Base-by-base conservation (phyloP, 2,888 invertebrate species). In the Andrena minutula region DNA sequence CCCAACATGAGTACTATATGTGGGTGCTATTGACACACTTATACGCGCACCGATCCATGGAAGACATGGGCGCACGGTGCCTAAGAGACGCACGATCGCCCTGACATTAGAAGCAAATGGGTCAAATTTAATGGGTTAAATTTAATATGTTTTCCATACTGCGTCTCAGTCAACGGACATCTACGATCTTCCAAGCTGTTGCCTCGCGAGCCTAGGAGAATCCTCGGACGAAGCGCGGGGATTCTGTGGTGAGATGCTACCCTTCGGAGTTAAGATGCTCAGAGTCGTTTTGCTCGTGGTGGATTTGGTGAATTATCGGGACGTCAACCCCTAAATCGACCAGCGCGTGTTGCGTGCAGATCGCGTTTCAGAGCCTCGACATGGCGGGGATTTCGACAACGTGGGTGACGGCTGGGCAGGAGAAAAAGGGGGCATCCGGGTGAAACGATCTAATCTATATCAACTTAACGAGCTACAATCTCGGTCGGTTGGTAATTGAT, bases 391-490 rank as follows among this genome's bases (percentile, higher is more conserved):
- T 74, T 70, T 74, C 63, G 66, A 49, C 79, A 53, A 80, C 51
- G 64, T 51, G 75, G 71, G 68, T 72, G 71, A 75, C 53, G 56
- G 2, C 26, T 8, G 61, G 23, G 8, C n/a, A 8, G 20, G 10
- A 1, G 49, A 3, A 53, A 61, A 63, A 28, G 51, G 60, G 51
- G 7, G 5, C 20, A 10, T 32, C 49, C 64, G 82, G 86, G 86
- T 87, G 81, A 85, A 85, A 82, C 82, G 89, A 89, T 90, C 90
- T 87, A 89, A 91, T 90, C 88, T 89, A 85, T 86, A 90, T 85
- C 84, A 41, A 73, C 85, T 88, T 90, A 91, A 91, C 90, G 91
- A 91, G 87, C 82, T 76, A 77, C 84, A 85, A 90, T 90, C 85
- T 83, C 70, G 51, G 26, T 30, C 61, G 32, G 85, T 73, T 80